A percentile compares a stretch with the other conserved stretches of the same genome.
These are phyloP conservation scores for Tauraco hartlaubi DNA, from an alignment of 2,797 vertebrate genomes.

Conservation along the genomic window DNA sequence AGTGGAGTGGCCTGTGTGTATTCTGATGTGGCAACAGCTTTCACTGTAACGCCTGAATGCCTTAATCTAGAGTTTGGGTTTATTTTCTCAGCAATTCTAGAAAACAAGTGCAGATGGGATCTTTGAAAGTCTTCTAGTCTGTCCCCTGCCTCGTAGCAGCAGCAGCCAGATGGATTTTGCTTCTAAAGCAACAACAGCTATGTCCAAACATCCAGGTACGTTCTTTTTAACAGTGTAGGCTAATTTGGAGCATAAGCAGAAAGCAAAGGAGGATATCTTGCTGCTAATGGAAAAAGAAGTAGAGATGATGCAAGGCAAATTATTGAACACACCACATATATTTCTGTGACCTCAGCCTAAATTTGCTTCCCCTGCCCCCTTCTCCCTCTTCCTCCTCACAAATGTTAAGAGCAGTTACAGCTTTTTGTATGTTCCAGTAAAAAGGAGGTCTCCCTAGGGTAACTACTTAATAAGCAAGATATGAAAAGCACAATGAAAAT, in stretches of 20 bases:
- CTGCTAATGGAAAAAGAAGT: not conserved
- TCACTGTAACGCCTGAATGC: not conserved
- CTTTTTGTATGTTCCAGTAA: conserved; percentile 4
- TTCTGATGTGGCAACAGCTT: not conserved
- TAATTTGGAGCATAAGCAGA: not conserved
- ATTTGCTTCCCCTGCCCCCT: not conserved
- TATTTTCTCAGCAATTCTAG: not conserved
- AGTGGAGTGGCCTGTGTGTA: not conserved
- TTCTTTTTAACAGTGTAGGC: not conserved
- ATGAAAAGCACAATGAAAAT: conserved; percentile 35
- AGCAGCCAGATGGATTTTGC: not conserved
- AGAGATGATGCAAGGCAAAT: not conserved
- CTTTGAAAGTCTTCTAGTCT: not conserved
- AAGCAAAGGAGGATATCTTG: not conserved
- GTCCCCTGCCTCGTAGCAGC: not conserved
- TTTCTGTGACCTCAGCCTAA: not conserved
- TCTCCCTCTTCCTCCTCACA: not conserved
- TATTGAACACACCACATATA: not conserved
- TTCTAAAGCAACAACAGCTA: not conserved
- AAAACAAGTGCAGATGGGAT: not conserved
- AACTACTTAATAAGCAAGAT: conserved; percentile 54
- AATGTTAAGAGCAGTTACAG: not conserved
- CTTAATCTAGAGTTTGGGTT: not conserved
- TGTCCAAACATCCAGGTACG: not conserved
- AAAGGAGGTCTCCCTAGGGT: not conserved